A percentile compares a stretch with the other conserved stretches of the same genome.
Evolutionary conservation across 2,888 invertebrate species (phyloP).

Genomic region (Conistra vaccinii): DNA sequence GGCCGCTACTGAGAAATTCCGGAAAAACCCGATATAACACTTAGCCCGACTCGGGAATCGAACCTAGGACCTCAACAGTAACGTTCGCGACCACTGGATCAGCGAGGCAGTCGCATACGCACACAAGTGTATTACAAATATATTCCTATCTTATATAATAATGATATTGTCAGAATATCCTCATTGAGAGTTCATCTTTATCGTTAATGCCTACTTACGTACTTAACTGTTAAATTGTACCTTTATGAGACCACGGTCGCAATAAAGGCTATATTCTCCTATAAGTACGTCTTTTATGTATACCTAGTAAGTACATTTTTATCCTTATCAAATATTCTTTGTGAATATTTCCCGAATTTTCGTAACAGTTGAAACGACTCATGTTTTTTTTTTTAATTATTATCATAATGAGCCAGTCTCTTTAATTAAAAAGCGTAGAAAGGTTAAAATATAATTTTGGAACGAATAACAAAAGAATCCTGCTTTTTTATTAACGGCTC

Average conservation of each 20-base stretch:
- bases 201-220: background rate
- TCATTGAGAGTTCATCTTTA: slow-evolving; percentile 4
- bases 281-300: background rate
- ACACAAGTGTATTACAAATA: background rate
- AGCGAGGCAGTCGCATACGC: too few relatives aligned
- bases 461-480: background rate
- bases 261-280: background rate
- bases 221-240: slow-evolving; percentile 7
- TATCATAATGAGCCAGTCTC: background rate
- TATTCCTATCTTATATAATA: background rate
- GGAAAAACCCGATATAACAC: too few relatives aligned
- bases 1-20: too few relatives aligned
- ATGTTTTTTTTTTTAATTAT: too few relatives aligned
- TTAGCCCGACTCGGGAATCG: too few relatives aligned
- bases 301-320: background rate
- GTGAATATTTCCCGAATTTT: background rate
- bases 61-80: too few relatives aligned
- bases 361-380: background rate
- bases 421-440: slow-evolving; percentile 5
- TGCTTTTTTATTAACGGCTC: background rate
- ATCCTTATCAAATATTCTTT: background rate
- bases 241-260: background rate
- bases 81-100: too few relatives aligned
- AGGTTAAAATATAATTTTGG: background rate
- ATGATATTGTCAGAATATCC: background rate